A percentile compares a stretch with the other conserved stretches of the same genome.
Conservation (phyloP, 30 jellyfish, hydroid and myxozoan species). For the Chrysaora quinquecirrha region DNA sequence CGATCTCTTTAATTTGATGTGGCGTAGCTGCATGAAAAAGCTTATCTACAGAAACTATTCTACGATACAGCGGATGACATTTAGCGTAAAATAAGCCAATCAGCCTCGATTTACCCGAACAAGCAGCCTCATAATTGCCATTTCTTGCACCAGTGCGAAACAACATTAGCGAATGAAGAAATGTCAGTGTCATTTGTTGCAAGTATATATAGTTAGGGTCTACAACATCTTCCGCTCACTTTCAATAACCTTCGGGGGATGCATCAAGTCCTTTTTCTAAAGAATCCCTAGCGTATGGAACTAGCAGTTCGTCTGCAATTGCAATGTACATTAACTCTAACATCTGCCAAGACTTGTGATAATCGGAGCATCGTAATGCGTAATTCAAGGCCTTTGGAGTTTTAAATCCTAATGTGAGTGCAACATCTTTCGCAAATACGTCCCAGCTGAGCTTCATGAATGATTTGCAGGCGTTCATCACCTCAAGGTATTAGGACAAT, state of each 20-base stretch:
- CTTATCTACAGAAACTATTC: background rate
- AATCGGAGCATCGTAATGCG: too few relatives aligned
- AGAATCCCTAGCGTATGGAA: background rate
- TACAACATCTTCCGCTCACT: background rate
- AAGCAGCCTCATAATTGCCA: background rate
- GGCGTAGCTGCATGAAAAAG: background rate
- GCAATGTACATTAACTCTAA: too few relatives aligned
- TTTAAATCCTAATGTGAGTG: too few relatives aligned
- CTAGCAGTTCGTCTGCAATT: conserved; percentile 41
- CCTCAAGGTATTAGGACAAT: conserved; percentile 20
- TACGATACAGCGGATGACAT: background rate
- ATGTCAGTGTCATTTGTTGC: conserved; percentile 10
- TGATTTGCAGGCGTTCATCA: conserved; percentile 22
- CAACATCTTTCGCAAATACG: too few relatives aligned
- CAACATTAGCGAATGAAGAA: conserved; percentile 1
- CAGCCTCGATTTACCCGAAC: background rate
- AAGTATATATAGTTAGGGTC: background rate
- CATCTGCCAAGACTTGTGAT: too few relatives aligned
- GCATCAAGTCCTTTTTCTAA: background rate
- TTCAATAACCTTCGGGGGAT: background rate
- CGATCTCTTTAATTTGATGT: background rate
- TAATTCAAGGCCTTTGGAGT: too few relatives aligned
- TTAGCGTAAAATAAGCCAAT: background rate
- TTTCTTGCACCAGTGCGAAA: conserved; percentile 4
- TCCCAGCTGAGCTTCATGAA: too few relatives aligned